These are phyloP conservation scores for Leptocoma aspasia DNA, from an alignment of 2,113 vertebrate genomes.

Conservation along the genomic window DNA sequence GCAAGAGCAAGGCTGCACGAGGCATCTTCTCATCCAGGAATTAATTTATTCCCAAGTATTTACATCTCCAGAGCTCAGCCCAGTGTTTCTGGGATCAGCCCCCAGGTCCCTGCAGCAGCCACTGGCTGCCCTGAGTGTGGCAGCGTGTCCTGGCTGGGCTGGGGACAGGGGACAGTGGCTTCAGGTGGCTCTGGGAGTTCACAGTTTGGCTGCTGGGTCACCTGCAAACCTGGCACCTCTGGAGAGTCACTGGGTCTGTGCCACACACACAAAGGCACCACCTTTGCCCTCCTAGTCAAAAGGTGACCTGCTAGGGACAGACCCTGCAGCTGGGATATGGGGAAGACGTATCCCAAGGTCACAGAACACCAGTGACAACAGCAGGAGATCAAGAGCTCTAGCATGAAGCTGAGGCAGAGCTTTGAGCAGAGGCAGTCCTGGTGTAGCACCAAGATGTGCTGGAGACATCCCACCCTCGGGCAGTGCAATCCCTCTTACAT, in stretches of 20 bases:
- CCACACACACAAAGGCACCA: accelerated
- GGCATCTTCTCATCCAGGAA: neutral
- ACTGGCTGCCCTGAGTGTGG: neutral
- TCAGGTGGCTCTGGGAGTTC: neutral
- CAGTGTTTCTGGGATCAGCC: neutral
- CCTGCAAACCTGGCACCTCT: neutral
- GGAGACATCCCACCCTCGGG: accelerated
- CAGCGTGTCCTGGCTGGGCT: neutral
- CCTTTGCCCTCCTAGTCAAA: neutral
- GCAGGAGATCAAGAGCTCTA: neutral
- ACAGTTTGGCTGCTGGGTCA: neutral
- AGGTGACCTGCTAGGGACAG: neutral
- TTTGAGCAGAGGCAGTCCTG: accelerated
- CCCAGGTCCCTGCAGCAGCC: neutral
- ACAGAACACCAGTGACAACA: neutral
- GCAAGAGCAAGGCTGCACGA: neutral
- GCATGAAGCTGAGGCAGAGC: neutral
- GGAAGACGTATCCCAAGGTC: accelerated
- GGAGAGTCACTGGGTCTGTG: neutral
- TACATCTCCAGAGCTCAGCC: neutral
- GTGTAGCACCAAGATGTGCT: neutral
- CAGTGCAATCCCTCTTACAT: neutral
- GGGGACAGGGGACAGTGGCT: neutral
- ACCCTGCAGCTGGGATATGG: accelerated
- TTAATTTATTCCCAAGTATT: neutral